These are phyloP conservation scores for Hypothenemus hampei DNA, from an alignment of 1,140 invertebrate species.

Conservation along the genomic window DNA sequence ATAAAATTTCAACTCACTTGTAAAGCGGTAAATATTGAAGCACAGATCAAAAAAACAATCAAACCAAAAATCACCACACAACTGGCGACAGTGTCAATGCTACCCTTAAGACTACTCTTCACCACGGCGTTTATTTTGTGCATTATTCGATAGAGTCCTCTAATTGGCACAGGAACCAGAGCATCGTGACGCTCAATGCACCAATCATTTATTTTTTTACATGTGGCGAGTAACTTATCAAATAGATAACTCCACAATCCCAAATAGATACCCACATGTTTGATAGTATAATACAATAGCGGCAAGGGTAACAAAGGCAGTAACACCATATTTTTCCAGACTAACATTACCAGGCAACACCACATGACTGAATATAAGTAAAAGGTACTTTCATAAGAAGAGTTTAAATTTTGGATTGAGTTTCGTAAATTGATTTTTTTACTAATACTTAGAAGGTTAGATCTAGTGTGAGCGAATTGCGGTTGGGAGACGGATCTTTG, in stretches of 20 bases:
- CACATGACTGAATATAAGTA: slow-evolving; percentile 65
- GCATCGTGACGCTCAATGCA: slow-evolving; percentile 49
- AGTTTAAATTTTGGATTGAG: slow-evolving; percentile 24
- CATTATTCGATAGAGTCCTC: slow-evolving; percentile 50
- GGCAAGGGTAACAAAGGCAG: slow-evolving; percentile 62
- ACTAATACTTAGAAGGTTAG: slow-evolving; percentile 23
- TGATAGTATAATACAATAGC: slow-evolving; percentile 58
- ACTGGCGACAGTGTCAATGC: slow-evolving; percentile 55
- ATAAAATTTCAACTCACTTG: slow-evolving; percentile 49
- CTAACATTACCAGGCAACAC: slow-evolving; percentile 61
- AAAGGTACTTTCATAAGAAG: slow-evolving; percentile 40
- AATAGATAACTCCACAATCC: slow-evolving; percentile 47
- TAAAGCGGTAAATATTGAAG: slow-evolving; percentile 53
- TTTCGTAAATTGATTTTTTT: slow-evolving; percentile 24
- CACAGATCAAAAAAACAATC: slow-evolving; percentile 52
- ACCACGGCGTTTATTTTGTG: slow-evolving; percentile 48
- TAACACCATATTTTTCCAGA: slow-evolving; percentile 70
- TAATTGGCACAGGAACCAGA: slow-evolving; percentile 51
- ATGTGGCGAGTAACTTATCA: slow-evolving; percentile 34
- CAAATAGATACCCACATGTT: slow-evolving; percentile 52
- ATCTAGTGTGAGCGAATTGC: slow-evolving; percentile 26
- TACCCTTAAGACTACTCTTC: slow-evolving; percentile 49
- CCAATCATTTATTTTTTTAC: slow-evolving; percentile 34
- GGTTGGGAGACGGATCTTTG: slow-evolving; percentile 41
- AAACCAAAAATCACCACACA: slow-evolving; percentile 55